Evolutionary conservation across 2,797 vertebrate genomes (phyloP).

Genomic region (Pelochelys cantorii): DNA sequence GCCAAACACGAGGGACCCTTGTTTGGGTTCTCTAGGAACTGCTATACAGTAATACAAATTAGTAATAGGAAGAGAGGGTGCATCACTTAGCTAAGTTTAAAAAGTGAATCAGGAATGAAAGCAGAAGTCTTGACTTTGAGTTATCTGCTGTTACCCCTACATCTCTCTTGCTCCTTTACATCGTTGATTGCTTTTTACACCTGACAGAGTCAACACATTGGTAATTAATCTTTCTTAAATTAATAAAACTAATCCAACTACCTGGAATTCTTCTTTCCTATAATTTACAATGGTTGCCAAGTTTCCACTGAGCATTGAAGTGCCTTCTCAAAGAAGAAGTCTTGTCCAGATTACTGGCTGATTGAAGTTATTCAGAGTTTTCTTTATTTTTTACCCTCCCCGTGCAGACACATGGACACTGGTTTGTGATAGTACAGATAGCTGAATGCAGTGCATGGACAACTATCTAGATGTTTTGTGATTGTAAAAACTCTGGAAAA

Average conservation of each 20-base stretch:
- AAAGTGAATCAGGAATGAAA: not conserved
- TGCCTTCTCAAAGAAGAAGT: not conserved
- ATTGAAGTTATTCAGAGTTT: not conserved
- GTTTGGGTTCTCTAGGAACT: not conserved
- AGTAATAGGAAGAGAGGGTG: not conserved
- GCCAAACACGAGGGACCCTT: not conserved
- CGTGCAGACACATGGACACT: not conserved
- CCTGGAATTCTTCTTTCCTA: not conserved
- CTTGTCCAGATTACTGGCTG: not conserved
- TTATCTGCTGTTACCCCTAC: not conserved
- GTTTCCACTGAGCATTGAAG: not conserved
- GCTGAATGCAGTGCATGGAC: not conserved
- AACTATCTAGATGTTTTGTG: not conserved
- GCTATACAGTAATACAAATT: not conserved
- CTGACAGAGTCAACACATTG: not conserved
- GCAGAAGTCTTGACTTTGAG: not conserved
- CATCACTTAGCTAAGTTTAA: not conserved
- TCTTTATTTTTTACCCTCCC: not conserved
- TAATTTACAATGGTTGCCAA: not conserved
- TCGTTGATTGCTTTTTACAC: not conserved
- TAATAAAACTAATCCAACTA: not conserved
- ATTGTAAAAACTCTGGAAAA: not conserved
- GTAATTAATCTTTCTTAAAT: not conserved
- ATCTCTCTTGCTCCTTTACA: not conserved
- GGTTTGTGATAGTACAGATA: not conserved